Evolutionary conservation across 2,888 invertebrate genomes (phyloP).

Genomic region (Spodoptera littoralis): DNA sequence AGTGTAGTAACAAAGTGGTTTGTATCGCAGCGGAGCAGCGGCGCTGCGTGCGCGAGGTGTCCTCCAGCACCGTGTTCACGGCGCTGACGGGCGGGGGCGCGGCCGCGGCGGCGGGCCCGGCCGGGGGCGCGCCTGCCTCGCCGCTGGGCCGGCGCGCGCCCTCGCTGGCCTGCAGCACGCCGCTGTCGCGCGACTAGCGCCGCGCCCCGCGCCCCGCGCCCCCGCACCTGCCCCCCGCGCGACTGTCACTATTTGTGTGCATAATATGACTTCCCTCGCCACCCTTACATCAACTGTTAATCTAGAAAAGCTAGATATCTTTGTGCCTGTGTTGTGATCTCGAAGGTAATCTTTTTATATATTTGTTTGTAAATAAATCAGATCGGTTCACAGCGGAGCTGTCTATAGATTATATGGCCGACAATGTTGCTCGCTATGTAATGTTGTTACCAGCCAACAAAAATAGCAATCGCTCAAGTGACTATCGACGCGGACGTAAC

Average conservation of each 20-base stretch:
- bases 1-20: background rate
- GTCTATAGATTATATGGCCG: too few species aligned
- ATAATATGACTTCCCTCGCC: background rate
- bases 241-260: background rate
- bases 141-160: slow-evolving; percentile 64
- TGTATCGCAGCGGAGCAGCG: slow-evolving; percentile 82
- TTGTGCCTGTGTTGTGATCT: slow-evolving; percentile 32
- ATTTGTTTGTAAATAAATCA: slow-evolving; percentile 7
- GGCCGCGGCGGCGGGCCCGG: slow-evolving; percentile 31
- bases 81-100: slow-evolving; percentile 67
- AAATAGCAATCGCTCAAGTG: slow-evolving; percentile 55
- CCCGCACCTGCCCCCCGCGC: background rate
- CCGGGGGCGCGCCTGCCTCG: slow-evolving; percentile 32
- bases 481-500: slow-evolving; percentile 36
- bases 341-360: slow-evolving; percentile 5
- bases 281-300: slow-evolving; percentile 5
- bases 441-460: slow-evolving; percentile 36
- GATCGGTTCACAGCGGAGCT: too few species aligned
- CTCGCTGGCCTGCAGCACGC: slow-evolving; percentile 82
- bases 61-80: slow-evolving; percentile 78
- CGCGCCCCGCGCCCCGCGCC: slow-evolving; percentile 11
- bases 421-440: slow-evolving; percentile 1
- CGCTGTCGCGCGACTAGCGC: slow-evolving; percentile 76
- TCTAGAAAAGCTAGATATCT: slow-evolving; percentile 33
- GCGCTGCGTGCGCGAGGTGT: slow-evolving; percentile 83